These are phyloP conservation scores for Synanthedon myopaeformis DNA, from an alignment of 2,888 invertebrate species.

Conservation along the genomic window DNA sequence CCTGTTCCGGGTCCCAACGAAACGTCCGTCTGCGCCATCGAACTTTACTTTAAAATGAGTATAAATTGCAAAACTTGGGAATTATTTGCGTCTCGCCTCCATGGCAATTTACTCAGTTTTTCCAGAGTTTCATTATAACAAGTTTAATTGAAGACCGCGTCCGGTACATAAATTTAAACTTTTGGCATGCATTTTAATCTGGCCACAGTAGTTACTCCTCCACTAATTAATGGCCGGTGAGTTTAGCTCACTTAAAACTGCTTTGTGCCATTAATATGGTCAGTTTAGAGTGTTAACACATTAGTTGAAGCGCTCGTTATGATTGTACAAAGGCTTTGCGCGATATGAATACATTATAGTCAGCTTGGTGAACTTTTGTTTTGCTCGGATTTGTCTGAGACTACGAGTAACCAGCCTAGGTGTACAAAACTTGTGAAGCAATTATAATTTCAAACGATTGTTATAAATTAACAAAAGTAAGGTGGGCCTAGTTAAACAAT, in stretches of 20 bases:
- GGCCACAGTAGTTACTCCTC: constrained; percentile 40
- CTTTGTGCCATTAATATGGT: background rate
- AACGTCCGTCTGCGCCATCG: constrained; percentile 36
- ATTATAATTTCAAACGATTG: too few species aligned
- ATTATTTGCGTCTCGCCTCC: constrained; percentile 51
- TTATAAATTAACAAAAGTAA: too few species aligned
- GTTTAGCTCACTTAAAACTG: constrained; percentile 28
- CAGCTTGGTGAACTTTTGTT: background rate
- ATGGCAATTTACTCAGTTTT: constrained; percentile 54
- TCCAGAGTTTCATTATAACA: constrained; percentile 59
- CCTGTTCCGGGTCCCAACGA: constrained; percentile 15
- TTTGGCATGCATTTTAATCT: constrained; percentile 63
- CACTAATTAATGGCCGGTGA: constrained; percentile 31
- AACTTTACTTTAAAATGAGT: constrained; percentile 51
- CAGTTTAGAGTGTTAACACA: background rate
- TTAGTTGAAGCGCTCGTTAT: background rate
- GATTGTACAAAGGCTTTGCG: background rate
- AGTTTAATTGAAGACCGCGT: constrained; percentile 65
- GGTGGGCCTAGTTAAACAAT: too few species aligned
- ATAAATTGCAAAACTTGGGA: constrained; percentile 60
- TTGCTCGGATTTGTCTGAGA: too few species aligned
- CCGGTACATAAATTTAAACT: constrained; percentile 64
- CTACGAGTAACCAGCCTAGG: too few species aligned
- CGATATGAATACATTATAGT: background rate
- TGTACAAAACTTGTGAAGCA: too few species aligned